These are phyloP conservation scores for Dreissena polymorpha DNA, from an alignment of 1,140 invertebrate genomes.

Conservation along the genomic window DNA sequence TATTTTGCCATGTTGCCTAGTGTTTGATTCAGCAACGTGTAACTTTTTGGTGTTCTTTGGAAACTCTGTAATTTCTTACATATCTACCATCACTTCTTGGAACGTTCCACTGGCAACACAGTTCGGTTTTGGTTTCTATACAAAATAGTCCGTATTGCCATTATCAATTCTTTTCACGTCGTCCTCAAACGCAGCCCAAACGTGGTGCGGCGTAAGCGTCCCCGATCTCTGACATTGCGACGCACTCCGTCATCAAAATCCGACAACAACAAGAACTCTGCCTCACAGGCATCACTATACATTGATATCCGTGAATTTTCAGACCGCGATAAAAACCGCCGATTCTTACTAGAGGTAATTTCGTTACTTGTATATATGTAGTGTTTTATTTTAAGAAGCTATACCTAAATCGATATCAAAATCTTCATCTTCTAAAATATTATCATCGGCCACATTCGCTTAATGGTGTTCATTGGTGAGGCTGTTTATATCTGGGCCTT, in stretches of 20 bases:
- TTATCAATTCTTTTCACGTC: constrained; percentile 63
- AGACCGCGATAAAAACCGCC: no score
- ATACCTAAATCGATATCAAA: no score
- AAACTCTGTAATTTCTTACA: constrained; percentile 62
- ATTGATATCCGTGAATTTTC: no score
- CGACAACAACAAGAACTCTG: neutral
- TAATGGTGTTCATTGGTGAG: no score
- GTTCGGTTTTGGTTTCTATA: constrained; percentile 47
- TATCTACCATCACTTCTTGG: constrained; percentile 64
- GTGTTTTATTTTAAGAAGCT: no score
- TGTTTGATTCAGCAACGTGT: constrained; percentile 40
- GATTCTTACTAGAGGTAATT: no score
- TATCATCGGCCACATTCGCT: no score
- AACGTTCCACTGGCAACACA: constrained; percentile 63
- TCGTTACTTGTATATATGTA: no score
- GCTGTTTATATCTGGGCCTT: no score
- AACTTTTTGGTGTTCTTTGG: constrained; percentile 47
- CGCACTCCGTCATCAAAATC: constrained; percentile 40
- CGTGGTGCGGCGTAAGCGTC: constrained; percentile 16
- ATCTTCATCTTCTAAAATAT: no score
- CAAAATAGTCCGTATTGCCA: constrained; percentile 41
- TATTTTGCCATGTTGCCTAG: constrained; percentile 50
- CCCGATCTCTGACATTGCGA: neutral
- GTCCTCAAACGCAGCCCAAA: constrained; percentile 61
- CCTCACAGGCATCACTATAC: no score